Evolutionary conservation across 2,797 vertebrate species (phyloP).

Genomic region (Martes flavigula): DNA sequence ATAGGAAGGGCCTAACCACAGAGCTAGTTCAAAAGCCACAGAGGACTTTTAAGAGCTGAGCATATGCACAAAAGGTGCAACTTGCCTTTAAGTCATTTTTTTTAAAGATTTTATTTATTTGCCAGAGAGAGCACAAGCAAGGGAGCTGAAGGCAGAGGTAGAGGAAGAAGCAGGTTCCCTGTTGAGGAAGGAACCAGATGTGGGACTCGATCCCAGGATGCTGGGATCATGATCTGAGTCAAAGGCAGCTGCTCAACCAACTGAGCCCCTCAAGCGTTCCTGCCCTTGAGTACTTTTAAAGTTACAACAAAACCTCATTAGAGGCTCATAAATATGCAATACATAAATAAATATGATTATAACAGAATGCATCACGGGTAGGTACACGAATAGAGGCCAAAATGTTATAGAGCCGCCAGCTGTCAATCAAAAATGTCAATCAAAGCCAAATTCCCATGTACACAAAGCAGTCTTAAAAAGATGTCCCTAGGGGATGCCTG

Average conservation of each 20-base stretch:
- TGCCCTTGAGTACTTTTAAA: not conserved
- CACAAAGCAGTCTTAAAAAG: not conserved
- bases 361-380: not conserved
- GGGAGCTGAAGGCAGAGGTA: no score
- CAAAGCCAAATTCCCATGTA: not conserved
- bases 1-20: not conserved
- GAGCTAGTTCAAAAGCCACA: not conserved
- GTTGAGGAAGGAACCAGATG: no score
- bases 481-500: not conserved
- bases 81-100: not conserved
- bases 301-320: not conserved
- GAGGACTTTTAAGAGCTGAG: not conserved
- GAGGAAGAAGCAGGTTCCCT: no score
- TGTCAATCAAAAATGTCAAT: not conserved
- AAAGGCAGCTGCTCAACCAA: no score
- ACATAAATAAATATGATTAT: not conserved
- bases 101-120: no score
- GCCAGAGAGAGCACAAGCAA: no score
- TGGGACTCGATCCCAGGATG: no score
- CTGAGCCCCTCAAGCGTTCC: no score
- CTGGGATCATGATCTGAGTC: no score
- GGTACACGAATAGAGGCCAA: not conserved
- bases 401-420: not conserved
- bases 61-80: not conserved
- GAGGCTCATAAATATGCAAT: not conserved